Base-by-base conservation (phyloP, 35 echinoderm and acorn worm species). In the Amphiura filiformis region DNA sequence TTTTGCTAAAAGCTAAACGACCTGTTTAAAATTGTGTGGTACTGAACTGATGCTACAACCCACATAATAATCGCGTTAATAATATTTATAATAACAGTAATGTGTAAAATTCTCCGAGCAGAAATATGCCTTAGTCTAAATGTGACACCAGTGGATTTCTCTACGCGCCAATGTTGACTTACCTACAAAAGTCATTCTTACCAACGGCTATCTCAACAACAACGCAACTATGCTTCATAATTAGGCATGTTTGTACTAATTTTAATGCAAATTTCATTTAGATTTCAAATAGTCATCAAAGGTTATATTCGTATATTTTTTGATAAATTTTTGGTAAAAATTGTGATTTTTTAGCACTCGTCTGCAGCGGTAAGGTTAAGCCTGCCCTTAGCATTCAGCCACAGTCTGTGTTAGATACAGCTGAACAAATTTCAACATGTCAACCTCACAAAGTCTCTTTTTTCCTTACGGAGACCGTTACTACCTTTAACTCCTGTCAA, bases 21-120 rank as follows among this genome's bases (percentile, higher is more conserved):
- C 61, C 61, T 70, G 17, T 23, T 70, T 70, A 70, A 18, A 18
- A n/a, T 26, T 70, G 61, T 70, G 61, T 70, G 7, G 15, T n/a
- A n/a, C n/a, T n/a, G n/a, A n/a, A n/a, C 61, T 70, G 61, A 70
- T 70, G 28, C 61, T 70, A n/a, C 61, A 70, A n/a, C 4, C 28
- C 15, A 1, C 61, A 47, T 47, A 70, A 70, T 70, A 70, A 70
- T 70, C 61, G 61, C 28, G 61, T 70, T 70, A 70, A 70, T 70
- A 70, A 70, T 70, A 70, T 70, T 70, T 13, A 70, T 70, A 70
- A 70, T 70, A 70, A 70, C 61, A 70, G 17, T 70, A 70, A 70
- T 70, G 61, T 70, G 61, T 18, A 18, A 30, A 70, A 70, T 70
- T 70, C 28, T 26, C 17, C 9, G 61, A 26, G 61, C 61, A 70